These are phyloP conservation scores for Umimayanthus chanpuru DNA, from an alignment of 92 coral and sea anemone genomes.

Conservation along the genomic window DNA sequence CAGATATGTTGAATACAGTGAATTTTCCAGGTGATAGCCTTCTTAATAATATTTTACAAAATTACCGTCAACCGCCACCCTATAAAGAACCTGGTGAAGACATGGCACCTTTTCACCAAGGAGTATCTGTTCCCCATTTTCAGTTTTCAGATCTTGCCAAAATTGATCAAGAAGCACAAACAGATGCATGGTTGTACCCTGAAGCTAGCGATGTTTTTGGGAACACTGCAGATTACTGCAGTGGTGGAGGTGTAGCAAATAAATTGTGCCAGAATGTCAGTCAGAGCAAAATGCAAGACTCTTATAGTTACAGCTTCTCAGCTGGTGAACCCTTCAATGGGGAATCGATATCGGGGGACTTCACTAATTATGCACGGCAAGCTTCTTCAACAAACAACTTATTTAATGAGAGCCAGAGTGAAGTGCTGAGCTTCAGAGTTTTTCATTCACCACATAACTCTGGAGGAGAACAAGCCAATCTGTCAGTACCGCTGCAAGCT, in stretches of 20 bases:
- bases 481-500: constrained; percentile 27
- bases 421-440: constrained; percentile 43
- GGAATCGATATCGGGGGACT: constrained; percentile 49
- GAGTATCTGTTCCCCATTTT: not conserved
- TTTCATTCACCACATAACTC: constrained; percentile 36
- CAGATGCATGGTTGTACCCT: constrained; percentile 53
- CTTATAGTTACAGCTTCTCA: constrained; percentile 49
- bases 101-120: not conserved
- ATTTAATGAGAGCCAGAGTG: constrained; percentile 58
- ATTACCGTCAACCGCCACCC: constrained; percentile 73
- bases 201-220: constrained; percentile 42
- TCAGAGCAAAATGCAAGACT: constrained; percentile 50
- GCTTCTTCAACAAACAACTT: constrained; percentile 58
- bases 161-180: constrained; percentile 56
- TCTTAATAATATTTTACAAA: constrained; percentile 52
- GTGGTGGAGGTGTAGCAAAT: constrained; percentile 28
- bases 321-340: constrained; percentile 55
- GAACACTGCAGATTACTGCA: constrained; percentile 32
- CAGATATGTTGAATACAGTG: constrained; percentile 39
- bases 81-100: constrained; percentile 42
- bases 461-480: constrained; percentile 43
- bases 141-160: constrained; percentile 28
- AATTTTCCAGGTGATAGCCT: constrained; percentile 46
- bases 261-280: constrained; percentile 49
- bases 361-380: constrained; percentile 45